Base-by-base conservation (phyloP, 1,140 invertebrate species). In the Euborellia annulipes region DNA sequence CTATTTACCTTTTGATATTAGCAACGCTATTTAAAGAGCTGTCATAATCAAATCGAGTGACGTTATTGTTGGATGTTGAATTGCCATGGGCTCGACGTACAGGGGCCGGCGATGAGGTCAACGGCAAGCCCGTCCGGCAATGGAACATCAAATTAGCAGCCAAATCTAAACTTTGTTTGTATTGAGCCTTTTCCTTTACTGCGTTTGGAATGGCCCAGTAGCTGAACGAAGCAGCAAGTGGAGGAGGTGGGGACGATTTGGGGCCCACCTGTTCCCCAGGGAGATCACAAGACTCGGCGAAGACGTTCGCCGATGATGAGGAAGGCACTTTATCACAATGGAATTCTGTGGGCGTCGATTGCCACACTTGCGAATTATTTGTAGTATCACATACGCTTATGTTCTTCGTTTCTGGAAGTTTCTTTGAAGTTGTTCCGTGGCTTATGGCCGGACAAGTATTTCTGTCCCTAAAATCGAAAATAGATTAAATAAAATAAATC, bases 31-130 rank as follows among this genome's bases (percentile, higher is more conserved):
- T 84, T 37, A 91, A 71, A 22, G 76, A 77, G 55, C 80, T 82
- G 62, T 91, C 87, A 57, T 84, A 91, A 57, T 88, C 85, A 62
- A 91, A 91, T 52, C 78, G 74, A 42, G 76, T 74, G 48, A 75
- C 79, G 2, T 79, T n/a, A n/a, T n/a, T n/a, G n/a, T n/a, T n/a
- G 23, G 23, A 27, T 27, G 4, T 4, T 27, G 4, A 4, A 27
- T 6, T 6, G 11, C 23, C 23, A 6, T 6, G 23, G 23, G 23
- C 80, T 58, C 77, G 75, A 53, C 81, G 58, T 4, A 87, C 61
- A 1, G 86, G 87, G 11, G 85, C 87, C 0, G 86, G 87, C 62
- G 85, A 89, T 9, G 85, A 89, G 2, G 84, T 86, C n/a, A 88
- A 63, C 0, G 86, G 85, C 40, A 90, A 63, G 2, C 84, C 83